Percentiles rank a stretch among this genome's conserved stretches.
Conservation (phyloP, 2,797 vertebrate genomes). For the Leptodactylus fallax region DNA sequence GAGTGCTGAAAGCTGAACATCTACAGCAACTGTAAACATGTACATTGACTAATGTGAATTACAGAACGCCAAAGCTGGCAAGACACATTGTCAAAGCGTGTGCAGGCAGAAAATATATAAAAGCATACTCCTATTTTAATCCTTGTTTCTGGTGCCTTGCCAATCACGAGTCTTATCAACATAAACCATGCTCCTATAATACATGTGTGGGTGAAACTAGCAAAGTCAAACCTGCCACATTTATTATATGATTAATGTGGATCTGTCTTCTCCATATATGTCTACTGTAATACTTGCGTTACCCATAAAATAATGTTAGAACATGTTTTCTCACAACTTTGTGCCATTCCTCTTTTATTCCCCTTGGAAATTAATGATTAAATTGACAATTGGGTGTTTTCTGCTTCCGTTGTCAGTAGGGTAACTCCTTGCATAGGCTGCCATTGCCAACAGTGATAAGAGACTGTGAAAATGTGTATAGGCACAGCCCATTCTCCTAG, state of each 20-base stretch:
- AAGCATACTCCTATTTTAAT: not conserved
- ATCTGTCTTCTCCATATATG: not conserved
- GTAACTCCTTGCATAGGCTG: too few species aligned
- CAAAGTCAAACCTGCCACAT: not conserved
- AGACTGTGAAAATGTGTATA: too few species aligned
- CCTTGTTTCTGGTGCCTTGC: not conserved
- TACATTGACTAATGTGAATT: not conserved
- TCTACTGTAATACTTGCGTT: not conserved
- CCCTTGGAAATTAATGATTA: not conserved
- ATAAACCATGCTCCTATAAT: not conserved
- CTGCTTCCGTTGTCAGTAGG: too few species aligned
- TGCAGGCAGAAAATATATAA: not conserved
- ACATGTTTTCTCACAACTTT: not conserved
- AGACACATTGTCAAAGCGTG: not conserved
- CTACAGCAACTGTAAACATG: slow-evolving; percentile 17
- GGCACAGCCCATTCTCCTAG: too few species aligned
- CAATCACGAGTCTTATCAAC: not conserved
- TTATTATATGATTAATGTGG: not conserved
- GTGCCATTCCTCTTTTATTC: not conserved
- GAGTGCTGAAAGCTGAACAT: not conserved
- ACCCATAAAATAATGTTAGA: not conserved
- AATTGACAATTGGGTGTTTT: too few species aligned
- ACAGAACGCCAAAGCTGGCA: not conserved
- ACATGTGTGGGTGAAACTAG: not conserved
- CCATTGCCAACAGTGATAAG: too few species aligned